Evolutionary conservation across 2,888 invertebrate genomes (phyloP).

Genomic region (Pseudococcus viburni): DNA sequence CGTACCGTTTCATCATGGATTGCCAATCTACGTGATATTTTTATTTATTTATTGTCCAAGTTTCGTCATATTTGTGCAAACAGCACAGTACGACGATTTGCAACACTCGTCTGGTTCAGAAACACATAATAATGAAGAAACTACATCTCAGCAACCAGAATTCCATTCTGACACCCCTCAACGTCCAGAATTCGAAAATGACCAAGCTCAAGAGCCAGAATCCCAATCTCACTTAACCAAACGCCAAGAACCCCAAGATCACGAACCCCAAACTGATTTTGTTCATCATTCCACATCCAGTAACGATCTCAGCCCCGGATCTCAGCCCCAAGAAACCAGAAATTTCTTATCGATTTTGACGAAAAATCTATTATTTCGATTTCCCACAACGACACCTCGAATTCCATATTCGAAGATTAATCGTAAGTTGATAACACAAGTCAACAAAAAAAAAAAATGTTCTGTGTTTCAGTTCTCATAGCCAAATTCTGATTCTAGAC

Average conservation of each 20-base stretch:
- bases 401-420: background rate
- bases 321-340: background rate
- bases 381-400: background rate
- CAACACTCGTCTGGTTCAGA: too few species aligned
- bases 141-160: too few species aligned
- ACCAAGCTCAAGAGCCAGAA: background rate
- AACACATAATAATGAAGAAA: background rate
- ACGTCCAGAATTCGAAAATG: background rate
- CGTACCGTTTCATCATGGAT: background rate
- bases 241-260: too few species aligned
- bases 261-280: background rate
- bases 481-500: too few species aligned
- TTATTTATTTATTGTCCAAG: background rate
- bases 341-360: background rate
- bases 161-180: background rate
- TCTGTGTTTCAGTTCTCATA: too few species aligned
- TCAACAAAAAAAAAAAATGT: too few species aligned
- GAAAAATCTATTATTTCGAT: background rate
- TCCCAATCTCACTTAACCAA: background rate
- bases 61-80: background rate
- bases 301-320: background rate
- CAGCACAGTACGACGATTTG: too few species aligned
- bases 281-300: background rate
- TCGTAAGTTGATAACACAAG: conserved; percentile 10
- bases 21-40: background rate